Evolutionary conservation across 2,888 invertebrate genomes (phyloP).

Genomic region (Silvanus unidentatus): DNA sequence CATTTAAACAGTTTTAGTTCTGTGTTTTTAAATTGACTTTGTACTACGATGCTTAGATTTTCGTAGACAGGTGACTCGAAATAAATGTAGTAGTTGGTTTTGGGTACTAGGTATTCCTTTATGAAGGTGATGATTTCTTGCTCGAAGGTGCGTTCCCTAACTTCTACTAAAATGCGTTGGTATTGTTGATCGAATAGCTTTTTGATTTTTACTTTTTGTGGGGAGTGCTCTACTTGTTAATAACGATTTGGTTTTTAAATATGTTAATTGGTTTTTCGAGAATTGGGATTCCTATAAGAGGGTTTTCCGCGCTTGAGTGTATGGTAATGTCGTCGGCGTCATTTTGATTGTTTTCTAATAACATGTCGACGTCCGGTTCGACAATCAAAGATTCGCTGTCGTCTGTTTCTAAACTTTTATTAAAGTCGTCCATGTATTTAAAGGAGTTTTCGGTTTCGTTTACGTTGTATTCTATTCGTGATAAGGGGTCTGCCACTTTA

Average conservation of each 20-base stretch:
- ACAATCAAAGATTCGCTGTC: no score
- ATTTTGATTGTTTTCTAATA: no score
- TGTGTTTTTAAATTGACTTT: conserved; percentile 1
- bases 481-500: background rate
- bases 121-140: background rate
- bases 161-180: background rate
- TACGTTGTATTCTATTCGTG: background rate
- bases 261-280: background rate
- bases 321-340: no score
- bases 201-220: background rate
- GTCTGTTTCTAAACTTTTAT: no score
- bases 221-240: background rate
- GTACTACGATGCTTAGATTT: background rate
- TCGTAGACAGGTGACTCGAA: conserved; percentile 3
- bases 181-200: background rate
- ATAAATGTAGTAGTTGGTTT: background rate
- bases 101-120: conserved; percentile 1
- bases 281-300: no score
- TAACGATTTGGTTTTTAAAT: background rate
- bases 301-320: no score
- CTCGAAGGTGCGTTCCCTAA: background rate
- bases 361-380: no score
- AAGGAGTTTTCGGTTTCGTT: no score
- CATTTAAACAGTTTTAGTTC: conserved; percentile 2
- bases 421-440: no score